Evolutionary conservation across 2,888 invertebrate genomes (phyloP).

Genomic region (Plutella xylostella): DNA sequence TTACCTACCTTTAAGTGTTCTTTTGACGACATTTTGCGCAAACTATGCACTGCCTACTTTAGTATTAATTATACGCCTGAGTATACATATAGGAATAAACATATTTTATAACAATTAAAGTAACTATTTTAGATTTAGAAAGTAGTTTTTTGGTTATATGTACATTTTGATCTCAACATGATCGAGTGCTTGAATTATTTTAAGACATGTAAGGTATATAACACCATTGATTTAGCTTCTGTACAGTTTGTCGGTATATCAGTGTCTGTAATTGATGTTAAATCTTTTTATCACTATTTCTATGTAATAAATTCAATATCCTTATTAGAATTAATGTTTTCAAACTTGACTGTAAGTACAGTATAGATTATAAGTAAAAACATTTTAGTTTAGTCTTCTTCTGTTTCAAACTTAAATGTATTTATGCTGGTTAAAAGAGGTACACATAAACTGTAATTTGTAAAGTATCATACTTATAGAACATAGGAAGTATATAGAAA

Average conservation of each 20-base stretch:
- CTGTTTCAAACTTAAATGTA: not conserved
- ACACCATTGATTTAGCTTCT: conserved; percentile 65
- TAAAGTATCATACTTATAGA: conserved; percentile 42
- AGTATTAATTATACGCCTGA: conserved; percentile 40
- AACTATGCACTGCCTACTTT: conserved; percentile 59
- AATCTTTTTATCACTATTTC: too few species aligned
- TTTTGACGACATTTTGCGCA: too few species aligned
- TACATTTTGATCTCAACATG: conserved; percentile 69
- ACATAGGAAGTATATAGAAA: too few species aligned
- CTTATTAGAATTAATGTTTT: too few species aligned
- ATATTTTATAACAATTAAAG: conserved; percentile 25
- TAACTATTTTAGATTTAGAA: conserved; percentile 18
- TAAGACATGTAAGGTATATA: conserved; percentile 64
- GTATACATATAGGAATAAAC: conserved; percentile 32
- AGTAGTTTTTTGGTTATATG: conserved; percentile 39
- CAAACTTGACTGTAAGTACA: too few species aligned
- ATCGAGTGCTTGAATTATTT: conserved; percentile 58
- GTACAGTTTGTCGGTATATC: conserved; percentile 49
- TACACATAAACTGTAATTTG: conserved; percentile 59
- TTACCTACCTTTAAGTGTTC: too few species aligned
- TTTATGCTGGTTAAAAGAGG: conserved; percentile 63
- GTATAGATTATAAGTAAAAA: not conserved
- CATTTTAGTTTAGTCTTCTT: not conserved
- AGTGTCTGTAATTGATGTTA: not conserved
- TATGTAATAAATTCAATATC: not conserved